Conservation (phyloP, 2,888 invertebrate species). For the Erebia ligea region DNA sequence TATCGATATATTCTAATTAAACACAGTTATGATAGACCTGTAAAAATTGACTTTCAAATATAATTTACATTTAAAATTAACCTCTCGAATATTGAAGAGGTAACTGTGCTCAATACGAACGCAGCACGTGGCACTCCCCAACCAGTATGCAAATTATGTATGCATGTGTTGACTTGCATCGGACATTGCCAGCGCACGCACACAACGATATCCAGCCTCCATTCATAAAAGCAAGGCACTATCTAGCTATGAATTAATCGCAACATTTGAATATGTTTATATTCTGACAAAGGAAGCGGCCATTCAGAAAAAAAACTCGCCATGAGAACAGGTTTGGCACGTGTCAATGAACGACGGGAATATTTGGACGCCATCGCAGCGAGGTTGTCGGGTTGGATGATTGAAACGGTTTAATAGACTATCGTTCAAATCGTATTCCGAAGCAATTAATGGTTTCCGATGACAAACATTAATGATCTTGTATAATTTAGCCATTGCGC, state of each 20-base stretch:
- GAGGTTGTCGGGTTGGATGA: conserved; percentile 68
- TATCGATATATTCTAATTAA: conserved; percentile 39
- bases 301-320: conserved; percentile 81
- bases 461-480: conserved; percentile 29
- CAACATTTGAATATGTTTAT: conserved; percentile 82
- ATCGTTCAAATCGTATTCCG: conserved; percentile 64
- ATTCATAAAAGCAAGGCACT: conserved; percentile 81
- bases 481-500: conserved; percentile 30
- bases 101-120: conserved; percentile 68
- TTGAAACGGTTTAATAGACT: conserved; percentile 74
- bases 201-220: conserved; percentile 64
- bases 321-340: conserved; percentile 79
- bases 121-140: conserved; percentile 72
- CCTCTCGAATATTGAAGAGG: conserved; percentile 75
- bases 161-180: conserved; percentile 57
- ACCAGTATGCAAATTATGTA: conserved; percentile 74
- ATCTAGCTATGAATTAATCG: conserved; percentile 83
- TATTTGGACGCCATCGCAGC: conserved; percentile 71
- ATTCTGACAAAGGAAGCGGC: conserved; percentile 81
- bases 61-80: conserved; percentile 75
- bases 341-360: conserved; percentile 82
- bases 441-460: conserved; percentile 53
- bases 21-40: conserved; percentile 40
- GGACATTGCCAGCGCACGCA: conserved; percentile 56
- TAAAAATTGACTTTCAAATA: conserved; percentile 72